Conservation (phyloP, 2,113 vertebrate genomes). For the Podocnemis expansa region DNA sequence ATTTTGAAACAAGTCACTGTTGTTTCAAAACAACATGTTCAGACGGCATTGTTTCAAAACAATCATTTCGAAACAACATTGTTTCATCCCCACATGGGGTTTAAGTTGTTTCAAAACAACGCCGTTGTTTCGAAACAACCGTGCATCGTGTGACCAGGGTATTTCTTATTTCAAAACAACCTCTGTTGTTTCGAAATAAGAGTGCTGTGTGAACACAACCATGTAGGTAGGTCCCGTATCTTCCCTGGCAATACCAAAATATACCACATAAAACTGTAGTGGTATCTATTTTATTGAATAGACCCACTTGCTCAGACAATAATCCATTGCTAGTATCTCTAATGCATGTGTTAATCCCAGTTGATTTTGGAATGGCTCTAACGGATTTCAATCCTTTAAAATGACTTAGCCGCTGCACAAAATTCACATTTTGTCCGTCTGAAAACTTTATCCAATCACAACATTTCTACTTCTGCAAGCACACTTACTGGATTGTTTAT, state of each 20-base stretch:
- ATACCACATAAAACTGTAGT: background rate
- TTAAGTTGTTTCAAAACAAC: no score
- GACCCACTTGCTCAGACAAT: background rate
- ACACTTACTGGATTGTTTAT: background rate
- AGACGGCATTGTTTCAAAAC: no score
- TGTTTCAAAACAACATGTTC: no score
- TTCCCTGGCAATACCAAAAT: background rate
- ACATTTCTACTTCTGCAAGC: background rate
- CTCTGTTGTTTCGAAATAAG: no score
- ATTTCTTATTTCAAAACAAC: no score
- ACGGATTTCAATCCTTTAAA: background rate
- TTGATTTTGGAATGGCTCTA: background rate
- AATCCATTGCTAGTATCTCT: background rate
- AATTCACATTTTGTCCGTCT: background rate
- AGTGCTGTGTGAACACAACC: no score
- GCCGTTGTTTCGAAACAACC: no score
- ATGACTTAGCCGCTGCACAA: background rate
- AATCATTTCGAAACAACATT: no score
- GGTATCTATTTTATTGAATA: background rate
- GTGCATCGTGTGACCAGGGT: no score
- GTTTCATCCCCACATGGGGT: no score
- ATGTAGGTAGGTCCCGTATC: background rate
- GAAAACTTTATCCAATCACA: background rate
- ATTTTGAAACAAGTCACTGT: no score
- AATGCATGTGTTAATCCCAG: background rate